Percentiles rank a stretch among this genome's conserved stretches.
These are phyloP conservation scores for Adrianichthys oophorus DNA, from an alignment of 2,797 vertebrate genomes.

Conservation along the genomic window DNA sequence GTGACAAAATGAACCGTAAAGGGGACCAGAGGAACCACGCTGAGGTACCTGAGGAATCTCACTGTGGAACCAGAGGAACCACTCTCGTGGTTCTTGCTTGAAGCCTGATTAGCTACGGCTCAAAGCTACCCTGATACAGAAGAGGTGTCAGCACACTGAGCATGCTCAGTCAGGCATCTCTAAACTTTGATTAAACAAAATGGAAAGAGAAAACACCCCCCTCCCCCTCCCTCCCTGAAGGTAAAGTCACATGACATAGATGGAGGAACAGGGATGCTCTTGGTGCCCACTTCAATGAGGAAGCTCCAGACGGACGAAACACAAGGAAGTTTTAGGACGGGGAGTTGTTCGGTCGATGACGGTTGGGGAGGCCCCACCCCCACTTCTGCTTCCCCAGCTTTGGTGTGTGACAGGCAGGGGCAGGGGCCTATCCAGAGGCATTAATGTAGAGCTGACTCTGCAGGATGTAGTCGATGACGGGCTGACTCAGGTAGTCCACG, in stretches of 20 bases:
- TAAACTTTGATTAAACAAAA: conserved; percentile 8
- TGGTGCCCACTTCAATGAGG: conserved; percentile 60
- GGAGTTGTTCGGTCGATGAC: conserved; percentile 17
- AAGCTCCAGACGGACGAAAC: conserved; percentile 72
- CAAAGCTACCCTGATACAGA: neutral
- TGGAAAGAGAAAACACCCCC: conserved; percentile 9
- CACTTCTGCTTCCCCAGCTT: conserved; percentile 2
- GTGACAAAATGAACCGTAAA: too few relatives aligned
- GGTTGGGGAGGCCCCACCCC: neutral
- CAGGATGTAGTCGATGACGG: conserved; percentile 98
- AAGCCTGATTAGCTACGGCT: neutral
- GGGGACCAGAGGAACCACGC: too few relatives aligned
- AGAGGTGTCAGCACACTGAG: conserved; percentile 17
- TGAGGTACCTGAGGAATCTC: too few relatives aligned
- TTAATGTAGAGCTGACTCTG: conserved; percentile 99
- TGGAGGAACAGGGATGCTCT: conserved; percentile 62
- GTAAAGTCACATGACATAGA: conserved; percentile 70
- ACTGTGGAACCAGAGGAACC: too few relatives aligned
- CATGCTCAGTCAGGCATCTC: conserved; percentile 25
- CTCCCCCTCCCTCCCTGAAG: conserved; percentile 39
- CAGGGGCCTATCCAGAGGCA: conserved; percentile 84
- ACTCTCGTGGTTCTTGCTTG: neutral
- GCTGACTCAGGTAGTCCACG: conserved; percentile 93
- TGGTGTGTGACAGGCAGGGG: conserved; percentile 15
- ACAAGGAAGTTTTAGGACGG: conserved; percentile 35